A percentile compares a stretch with the other conserved stretches of the same genome.
These are phyloP conservation scores for Hemicrepidius hirtus DNA, from an alignment of 2,888 invertebrate genomes.

Conservation along the genomic window DNA sequence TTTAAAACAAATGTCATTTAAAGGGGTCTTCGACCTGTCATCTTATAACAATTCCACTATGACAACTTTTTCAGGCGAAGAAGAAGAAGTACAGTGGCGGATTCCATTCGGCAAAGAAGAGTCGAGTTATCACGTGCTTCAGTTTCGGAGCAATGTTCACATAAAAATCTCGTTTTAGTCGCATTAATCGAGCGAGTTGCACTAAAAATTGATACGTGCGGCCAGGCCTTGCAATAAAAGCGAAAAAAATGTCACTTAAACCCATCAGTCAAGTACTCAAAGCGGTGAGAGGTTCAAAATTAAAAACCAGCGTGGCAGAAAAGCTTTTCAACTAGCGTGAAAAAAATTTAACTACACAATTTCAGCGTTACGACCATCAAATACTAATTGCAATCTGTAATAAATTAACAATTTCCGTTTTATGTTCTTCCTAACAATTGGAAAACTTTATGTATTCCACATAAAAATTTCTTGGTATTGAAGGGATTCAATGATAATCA, in stretches of 20 bases:
- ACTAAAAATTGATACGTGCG: constrained; percentile 62
- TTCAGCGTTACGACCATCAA: constrained; percentile 20
- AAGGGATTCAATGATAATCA: neutral
- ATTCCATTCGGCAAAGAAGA: constrained; percentile 52
- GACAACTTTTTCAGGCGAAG: constrained; percentile 56
- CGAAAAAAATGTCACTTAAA: constrained; percentile 57
- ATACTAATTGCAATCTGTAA: constrained; percentile 30
- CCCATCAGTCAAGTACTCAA: constrained; percentile 44
- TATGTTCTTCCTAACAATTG: constrained; percentile 22
- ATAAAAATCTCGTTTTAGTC: constrained; percentile 63
- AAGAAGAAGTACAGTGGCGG: constrained; percentile 52
- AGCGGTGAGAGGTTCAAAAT: constrained; percentile 22
- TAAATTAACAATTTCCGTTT: constrained; percentile 28
- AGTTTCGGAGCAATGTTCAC: constrained; percentile 64
- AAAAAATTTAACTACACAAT: constrained; percentile 26
- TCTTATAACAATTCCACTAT: constrained; percentile 56
- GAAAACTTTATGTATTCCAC: constrained; percentile 1
- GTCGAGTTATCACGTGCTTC: constrained; percentile 61
- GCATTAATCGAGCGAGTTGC: constrained; percentile 61
- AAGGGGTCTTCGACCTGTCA: constrained; percentile 56
- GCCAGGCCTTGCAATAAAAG: constrained; percentile 61
- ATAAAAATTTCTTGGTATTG: neutral
- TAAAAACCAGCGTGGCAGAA: constrained; percentile 23
- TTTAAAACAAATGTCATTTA: constrained; percentile 52
- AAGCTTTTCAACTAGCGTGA: neutral